phyloP scores from a whole-genome alignment of 1,140 invertebrate genomes.

The Arion vulgaris region DNA sequence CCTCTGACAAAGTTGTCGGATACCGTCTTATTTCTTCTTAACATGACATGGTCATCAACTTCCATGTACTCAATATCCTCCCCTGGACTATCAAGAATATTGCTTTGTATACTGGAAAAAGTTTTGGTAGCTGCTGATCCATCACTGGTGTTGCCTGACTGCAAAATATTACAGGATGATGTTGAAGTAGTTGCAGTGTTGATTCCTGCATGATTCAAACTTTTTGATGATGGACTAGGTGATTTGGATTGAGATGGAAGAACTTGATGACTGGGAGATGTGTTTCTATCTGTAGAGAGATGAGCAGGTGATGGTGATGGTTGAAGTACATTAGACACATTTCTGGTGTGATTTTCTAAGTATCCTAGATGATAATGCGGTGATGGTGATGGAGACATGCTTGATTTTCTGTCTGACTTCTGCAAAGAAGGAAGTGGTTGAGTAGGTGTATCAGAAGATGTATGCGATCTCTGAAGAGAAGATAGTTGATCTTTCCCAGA shows the following conservation, averaged over 20 bases:
- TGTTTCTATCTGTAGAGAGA: not conserved
- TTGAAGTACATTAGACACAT: not conserved
- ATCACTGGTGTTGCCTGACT: not conserved
- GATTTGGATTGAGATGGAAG: slow-evolving; percentile 3
- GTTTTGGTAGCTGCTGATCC: not conserved
- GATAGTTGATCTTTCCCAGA: not conserved
- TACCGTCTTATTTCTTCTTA: not conserved
- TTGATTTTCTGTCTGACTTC: not conserved
- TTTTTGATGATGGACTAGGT: not conserved
- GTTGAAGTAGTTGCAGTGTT: not conserved
- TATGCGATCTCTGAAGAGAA: not conserved
- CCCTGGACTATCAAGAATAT: slow-evolving; percentile 38
- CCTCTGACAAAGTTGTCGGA: not conserved
- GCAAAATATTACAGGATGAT: not conserved
- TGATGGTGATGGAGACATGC: not conserved
- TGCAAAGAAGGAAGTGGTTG: not conserved
- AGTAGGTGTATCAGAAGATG: not conserved
- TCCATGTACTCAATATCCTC: slow-evolving; percentile 45
- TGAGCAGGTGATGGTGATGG: not conserved
- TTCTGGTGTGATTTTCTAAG: not conserved
- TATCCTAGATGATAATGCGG: not conserved
- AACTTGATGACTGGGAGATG: not conserved
- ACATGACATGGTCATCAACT: not conserved
- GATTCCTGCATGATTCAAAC: not conserved
- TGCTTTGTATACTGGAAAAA: not conserved